Evolutionary conservation across 2,888 invertebrate species (phyloP).

Genomic region (Troilus luridus): DNA sequence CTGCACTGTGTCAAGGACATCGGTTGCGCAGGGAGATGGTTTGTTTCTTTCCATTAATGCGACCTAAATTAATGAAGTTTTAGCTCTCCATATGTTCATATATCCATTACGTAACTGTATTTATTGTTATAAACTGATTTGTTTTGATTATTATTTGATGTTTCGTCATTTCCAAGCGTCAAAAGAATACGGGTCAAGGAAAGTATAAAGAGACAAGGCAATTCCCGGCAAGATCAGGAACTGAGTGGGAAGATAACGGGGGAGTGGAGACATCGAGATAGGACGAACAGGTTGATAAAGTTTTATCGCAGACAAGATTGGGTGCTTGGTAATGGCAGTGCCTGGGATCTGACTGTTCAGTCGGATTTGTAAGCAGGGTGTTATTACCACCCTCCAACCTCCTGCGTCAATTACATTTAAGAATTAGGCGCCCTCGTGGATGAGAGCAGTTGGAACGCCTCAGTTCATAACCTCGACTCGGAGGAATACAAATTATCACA

Average conservation of each 20-base stretch:
- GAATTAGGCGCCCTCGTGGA: neutral
- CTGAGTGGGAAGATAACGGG: neutral
- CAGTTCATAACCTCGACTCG: neutral
- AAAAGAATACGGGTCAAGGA: neutral
- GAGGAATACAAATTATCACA: conserved; percentile 20
- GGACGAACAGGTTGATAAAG: conserved; percentile 35
- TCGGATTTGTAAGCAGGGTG: neutral
- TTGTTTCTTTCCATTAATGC: too few relatives aligned
- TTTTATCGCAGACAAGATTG: neutral
- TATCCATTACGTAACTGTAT: too few relatives aligned
- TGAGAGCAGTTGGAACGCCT: neutral
- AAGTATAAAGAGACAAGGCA: neutral
- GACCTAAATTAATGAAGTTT: too few relatives aligned
- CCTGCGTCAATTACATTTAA: conserved; percentile 8
- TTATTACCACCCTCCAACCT: neutral
- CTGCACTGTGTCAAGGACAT: too few relatives aligned
- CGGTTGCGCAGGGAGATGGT: too few relatives aligned
- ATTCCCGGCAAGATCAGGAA: neutral
- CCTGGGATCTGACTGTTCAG: too few relatives aligned
- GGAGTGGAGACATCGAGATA: neutral
- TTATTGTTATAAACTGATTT: too few relatives aligned
- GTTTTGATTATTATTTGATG: neutral
- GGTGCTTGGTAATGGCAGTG: neutral
- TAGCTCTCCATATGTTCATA: too few relatives aligned
- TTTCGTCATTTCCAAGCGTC: neutral